Evolutionary conservation across 2,888 invertebrate genomes (phyloP).

Genomic region (Thalpophila matura): DNA sequence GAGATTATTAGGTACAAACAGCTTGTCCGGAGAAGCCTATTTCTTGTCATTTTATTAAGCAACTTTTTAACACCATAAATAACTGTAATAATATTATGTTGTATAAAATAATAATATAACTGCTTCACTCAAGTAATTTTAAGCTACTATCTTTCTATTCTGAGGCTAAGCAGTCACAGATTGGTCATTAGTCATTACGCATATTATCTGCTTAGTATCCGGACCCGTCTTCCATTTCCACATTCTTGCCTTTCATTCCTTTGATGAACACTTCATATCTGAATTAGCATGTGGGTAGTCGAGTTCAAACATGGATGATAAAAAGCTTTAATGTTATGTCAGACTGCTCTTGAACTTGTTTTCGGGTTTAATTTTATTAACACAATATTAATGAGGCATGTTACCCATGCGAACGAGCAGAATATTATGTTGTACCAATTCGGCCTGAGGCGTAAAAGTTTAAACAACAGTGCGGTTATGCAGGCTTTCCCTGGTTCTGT

Average conservation of each 20-base stretch:
- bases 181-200: background rate
- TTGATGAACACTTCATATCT: background rate
- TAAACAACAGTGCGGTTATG: conserved; percentile 17
- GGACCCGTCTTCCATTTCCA: conserved; percentile 8
- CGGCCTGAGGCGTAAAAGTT: conserved; percentile 27
- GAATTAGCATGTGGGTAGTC: background rate
- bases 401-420: conserved; percentile 25
- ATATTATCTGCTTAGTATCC: conserved; percentile 11
- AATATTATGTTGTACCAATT: conserved; percentile 49
- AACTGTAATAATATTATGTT: too few relatives aligned
- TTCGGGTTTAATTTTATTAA: conserved; percentile 35
- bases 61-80: too few relatives aligned
- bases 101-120: too few relatives aligned
- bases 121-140: too few relatives aligned
- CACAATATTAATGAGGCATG: conserved; percentile 39
- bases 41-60: too few relatives aligned
- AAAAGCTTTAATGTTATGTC: conserved; percentile 1
- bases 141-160: background rate
- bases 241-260: background rate
- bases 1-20: too few relatives aligned
- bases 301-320: conserved; percentile 3
- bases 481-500: conserved; percentile 7
- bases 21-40: too few relatives aligned
- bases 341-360: conserved; percentile 33
- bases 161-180: background rate